Percentiles rank a stretch among this genome's conserved stretches.
phyloP scores from a whole-genome alignment of 1,140 invertebrate genomes.

The Papilio machaon region DNA sequence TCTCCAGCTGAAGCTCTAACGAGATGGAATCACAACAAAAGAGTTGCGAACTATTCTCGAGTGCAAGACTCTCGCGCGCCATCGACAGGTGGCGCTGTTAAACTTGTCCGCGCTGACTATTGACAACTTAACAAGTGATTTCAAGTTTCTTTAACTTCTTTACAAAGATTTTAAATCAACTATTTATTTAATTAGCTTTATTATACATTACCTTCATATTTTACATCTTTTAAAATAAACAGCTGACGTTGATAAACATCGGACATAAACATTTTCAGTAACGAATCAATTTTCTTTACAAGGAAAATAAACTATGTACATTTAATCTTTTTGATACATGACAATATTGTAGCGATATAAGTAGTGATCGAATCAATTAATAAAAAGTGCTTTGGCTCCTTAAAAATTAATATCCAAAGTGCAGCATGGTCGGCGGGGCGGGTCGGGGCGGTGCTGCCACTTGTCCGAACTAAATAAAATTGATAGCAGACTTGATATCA shows the following conservation, averaged over 20 bases:
- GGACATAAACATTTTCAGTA: too few species aligned
- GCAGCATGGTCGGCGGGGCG: background rate
- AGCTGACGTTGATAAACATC: too few species aligned
- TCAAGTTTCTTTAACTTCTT: background rate
- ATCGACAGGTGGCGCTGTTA: conserved; percentile 2
- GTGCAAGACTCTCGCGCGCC: background rate
- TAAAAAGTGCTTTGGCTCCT: background rate
- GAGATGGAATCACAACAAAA: conserved; percentile 33
- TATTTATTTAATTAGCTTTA: background rate
- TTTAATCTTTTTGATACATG: background rate
- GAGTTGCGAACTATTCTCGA: conserved; percentile 1
- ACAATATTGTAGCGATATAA: background rate
- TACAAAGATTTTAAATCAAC: background rate
- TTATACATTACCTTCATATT: background rate
- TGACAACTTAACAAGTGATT: background rate
- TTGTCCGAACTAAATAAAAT: conserved; percentile 13
- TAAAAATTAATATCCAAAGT: conserved; percentile 17
- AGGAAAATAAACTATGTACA: background rate
- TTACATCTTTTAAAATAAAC: background rate
- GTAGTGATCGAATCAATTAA: conserved; percentile 2
- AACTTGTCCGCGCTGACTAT: background rate
- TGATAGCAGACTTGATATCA: conserved; percentile 25
- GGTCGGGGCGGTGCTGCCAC: background rate
- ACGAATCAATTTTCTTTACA: too few species aligned
- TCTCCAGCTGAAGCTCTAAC: background rate